phyloP scores from a whole-genome alignment of 2,888 invertebrate species.

The Cephus pygmeus region DNA sequence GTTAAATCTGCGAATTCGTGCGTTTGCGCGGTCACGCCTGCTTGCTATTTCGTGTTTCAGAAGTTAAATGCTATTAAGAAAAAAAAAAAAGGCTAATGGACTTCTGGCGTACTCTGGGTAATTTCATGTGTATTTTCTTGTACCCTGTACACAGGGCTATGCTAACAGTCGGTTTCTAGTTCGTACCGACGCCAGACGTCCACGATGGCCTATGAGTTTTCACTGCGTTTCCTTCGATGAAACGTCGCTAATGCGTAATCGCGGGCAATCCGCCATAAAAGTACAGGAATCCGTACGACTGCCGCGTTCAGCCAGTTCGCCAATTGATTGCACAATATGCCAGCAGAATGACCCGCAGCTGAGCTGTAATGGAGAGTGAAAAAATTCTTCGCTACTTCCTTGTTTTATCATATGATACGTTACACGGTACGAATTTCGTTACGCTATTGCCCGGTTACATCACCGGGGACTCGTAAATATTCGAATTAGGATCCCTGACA shows the following conservation, averaged over 20 bases:
- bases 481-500: background rate
- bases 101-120: background rate
- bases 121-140: background rate
- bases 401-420: background rate
- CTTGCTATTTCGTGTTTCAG: background rate
- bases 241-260: background rate
- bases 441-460: background rate
- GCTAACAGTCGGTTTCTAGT: background rate
- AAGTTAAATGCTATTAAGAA: background rate
- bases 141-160: background rate
- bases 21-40: background rate
- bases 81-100: background rate
- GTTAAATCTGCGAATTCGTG: background rate
- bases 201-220: background rate
- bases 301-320: background rate
- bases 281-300: background rate
- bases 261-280: background rate
- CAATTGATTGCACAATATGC: constrained; percentile 34
- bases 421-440: background rate
- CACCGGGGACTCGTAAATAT: background rate
- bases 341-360: constrained; percentile 44
- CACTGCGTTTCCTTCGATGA: background rate
- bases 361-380: constrained; percentile 2
- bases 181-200: background rate
- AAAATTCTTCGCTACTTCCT: constrained; percentile 1